phyloP scores from a whole-genome alignment of 1,140 invertebrate species.

The Trichonephila clavipes region DNA sequence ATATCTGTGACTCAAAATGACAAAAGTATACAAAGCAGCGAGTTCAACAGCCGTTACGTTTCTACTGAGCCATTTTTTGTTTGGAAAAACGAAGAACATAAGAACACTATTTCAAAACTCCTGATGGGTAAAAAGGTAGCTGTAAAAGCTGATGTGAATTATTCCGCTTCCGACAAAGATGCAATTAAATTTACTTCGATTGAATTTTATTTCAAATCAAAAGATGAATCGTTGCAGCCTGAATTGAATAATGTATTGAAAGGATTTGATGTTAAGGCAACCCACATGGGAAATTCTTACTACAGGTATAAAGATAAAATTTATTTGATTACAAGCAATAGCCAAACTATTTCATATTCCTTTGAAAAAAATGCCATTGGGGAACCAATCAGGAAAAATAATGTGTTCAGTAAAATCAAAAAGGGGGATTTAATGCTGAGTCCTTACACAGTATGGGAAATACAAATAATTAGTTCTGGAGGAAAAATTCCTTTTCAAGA shows the following conservation, averaged over 20 bases:
- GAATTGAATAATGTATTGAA: not conserved
- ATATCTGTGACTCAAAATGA: not conserved
- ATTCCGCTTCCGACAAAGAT: not conserved
- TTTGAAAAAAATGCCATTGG: not conserved
- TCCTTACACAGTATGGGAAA: slow-evolving; percentile 10
- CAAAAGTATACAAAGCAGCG: not conserved
- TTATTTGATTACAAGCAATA: not conserved
- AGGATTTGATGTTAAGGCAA: not conserved
- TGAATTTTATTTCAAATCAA: not conserved
- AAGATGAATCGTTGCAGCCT: not conserved
- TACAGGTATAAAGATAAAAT: slow-evolving; percentile 1
- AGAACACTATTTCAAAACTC: not conserved
- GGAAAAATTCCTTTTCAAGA: not conserved
- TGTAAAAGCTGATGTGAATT: not conserved
- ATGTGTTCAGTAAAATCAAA: not conserved
- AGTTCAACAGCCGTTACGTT: not conserved
- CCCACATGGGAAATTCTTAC: slow-evolving; percentile 42
- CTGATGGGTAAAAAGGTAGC: not conserved
- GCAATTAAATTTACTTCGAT: slow-evolving; percentile 16
- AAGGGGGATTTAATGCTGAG: slow-evolving; percentile 36
- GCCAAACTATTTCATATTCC: slow-evolving; percentile 24
- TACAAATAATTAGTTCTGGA: not conserved
- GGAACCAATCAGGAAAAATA: not conserved
- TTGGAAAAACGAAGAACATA: not conserved
- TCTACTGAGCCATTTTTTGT: slow-evolving; percentile 7